phyloP scores from a whole-genome alignment of 2,113 vertebrate genomes.

The Osmerus mordax region DNA sequence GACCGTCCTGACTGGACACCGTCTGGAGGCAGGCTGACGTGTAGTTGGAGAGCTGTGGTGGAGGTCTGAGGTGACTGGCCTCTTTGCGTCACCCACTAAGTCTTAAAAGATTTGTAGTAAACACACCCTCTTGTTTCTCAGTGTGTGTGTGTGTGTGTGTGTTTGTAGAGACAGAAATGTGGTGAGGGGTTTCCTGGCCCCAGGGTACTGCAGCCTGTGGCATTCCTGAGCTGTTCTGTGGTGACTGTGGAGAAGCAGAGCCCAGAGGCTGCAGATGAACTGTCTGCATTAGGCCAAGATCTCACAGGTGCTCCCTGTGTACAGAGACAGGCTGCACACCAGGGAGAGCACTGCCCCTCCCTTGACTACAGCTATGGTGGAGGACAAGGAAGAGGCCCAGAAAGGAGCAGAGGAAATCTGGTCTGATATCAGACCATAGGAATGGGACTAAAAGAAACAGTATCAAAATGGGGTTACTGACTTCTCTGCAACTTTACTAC shows the following conservation, averaged over 20 bases:
- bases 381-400: constrained; percentile 1
- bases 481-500: not conserved
- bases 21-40: not conserved
- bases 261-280: constrained; percentile 23
- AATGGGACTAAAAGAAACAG: constrained; percentile 20
- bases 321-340: not conserved
- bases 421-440: constrained; percentile 28
- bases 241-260: constrained; percentile 13
- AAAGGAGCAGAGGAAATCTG: not conserved
- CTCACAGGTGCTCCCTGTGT: constrained; percentile 32
- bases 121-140: constrained; percentile 12
- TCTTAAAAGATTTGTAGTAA: constrained; percentile 26
- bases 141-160: constrained; percentile 10
- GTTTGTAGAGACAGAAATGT: constrained; percentile 14
- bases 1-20: not conserved
- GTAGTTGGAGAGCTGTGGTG: not conserved
- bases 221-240: constrained; percentile 60
- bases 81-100: constrained; percentile 9
- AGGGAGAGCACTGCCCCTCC: not conserved
- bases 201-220: constrained; percentile 21
- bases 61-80: constrained; percentile 2
- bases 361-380: not conserved
- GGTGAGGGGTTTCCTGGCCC: constrained; percentile 42
- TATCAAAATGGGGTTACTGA: constrained; percentile 37
- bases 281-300: constrained; percentile 19